Evolutionary conservation across 2,113 vertebrate species (phyloP).

Genomic region (Condylura cristata): DNA sequence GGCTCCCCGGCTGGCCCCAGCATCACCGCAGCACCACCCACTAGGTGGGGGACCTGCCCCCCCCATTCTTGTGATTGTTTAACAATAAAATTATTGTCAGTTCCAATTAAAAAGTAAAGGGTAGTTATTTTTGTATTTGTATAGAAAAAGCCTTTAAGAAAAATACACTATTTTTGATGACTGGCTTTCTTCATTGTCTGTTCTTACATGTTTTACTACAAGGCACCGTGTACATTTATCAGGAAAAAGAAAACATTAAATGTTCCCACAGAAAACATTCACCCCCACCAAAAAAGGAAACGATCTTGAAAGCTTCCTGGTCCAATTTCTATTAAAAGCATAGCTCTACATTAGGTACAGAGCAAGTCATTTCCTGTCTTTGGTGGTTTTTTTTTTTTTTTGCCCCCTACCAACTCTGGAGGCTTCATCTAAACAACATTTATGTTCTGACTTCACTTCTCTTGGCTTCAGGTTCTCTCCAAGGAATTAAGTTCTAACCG

Average conservation of each 20-base stretch:
- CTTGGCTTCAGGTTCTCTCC: not conserved
- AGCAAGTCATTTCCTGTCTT: conserved; percentile 68
- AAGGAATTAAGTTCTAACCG: conserved; percentile 13
- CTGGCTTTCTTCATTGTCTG: not conserved
- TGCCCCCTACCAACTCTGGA: not conserved
- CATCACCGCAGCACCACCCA: fast-evolving
- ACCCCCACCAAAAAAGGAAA: conserved; percentile 65
- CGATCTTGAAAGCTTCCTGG: conserved; percentile 63
- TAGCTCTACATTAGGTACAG: conserved; percentile 33
- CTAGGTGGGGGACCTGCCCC: not conserved
- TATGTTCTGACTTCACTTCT: not conserved
- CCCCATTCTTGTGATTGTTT: not conserved
- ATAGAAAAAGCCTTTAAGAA: not conserved
- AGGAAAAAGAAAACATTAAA: not conserved
- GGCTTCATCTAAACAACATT: not conserved
- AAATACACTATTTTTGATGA: conserved; percentile 20
- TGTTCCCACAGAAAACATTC: conserved; percentile 45
- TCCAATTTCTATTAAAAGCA: conserved; percentile 69
- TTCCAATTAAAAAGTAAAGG: not conserved
- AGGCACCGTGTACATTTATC: conserved; percentile 42
- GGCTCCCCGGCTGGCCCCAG: not conserved
- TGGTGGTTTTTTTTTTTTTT: not conserved
- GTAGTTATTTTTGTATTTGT: conserved; percentile 38
- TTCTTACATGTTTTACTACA: conserved; percentile 32
- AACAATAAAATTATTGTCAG: not conserved